Evolutionary conservation across 2,113 vertebrate species (phyloP).

Genomic region (Thryonomys swinderianus): DNA sequence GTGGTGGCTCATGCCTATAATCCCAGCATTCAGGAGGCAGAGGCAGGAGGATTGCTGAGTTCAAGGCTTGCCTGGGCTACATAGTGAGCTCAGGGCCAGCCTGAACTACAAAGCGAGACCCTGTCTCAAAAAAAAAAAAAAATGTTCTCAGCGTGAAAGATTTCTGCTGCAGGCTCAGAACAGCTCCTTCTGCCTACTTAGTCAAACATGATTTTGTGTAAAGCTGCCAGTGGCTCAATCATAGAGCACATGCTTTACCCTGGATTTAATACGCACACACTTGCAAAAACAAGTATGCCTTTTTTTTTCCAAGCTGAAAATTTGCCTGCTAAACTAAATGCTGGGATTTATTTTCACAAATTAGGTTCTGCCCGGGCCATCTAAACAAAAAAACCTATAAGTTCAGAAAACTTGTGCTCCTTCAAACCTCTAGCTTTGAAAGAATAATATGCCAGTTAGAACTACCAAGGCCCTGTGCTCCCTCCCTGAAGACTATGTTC

Average conservation of each 20-base stretch:
- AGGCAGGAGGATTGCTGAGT: no score
- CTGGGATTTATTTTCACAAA: not conserved
- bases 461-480: no score
- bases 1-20: no score
- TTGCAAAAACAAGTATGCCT: not conserved
- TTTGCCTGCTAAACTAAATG: not conserved
- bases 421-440: not conserved
- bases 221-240: not conserved
- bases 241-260: not conserved
- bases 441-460: rapidly evolving
- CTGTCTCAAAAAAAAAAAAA: no score
- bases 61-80: no score
- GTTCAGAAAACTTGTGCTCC: not conserved
- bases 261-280: not conserved
- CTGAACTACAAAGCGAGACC: no score
- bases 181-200: no score
- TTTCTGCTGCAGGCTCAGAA: no score
- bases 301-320: not conserved
- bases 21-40: no score
- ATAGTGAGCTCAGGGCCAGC: no score
- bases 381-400: not conserved
- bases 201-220: not conserved
- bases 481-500: not conserved
- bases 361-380: not conserved
- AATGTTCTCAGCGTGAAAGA: no score